phyloP scores from a whole-genome alignment of 2,888 invertebrate species.

The Polyommatus icarus region DNA sequence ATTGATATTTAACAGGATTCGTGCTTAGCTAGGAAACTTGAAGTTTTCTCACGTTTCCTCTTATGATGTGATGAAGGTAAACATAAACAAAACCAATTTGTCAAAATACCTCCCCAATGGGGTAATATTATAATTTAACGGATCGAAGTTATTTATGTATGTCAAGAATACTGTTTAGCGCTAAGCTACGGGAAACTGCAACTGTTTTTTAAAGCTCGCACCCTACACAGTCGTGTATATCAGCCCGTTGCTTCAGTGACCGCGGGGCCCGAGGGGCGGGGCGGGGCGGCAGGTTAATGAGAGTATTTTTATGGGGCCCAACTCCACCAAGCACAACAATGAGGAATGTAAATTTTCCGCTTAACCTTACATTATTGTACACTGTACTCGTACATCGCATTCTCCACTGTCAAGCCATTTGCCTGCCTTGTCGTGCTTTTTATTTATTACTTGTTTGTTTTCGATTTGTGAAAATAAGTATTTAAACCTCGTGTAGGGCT shows the following conservation, averaged over 20 bases:
- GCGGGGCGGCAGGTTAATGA: conserved; percentile 71
- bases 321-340: conserved; percentile 55
- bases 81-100: no score
- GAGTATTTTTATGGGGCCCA: conserved; percentile 73
- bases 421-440: neutral
- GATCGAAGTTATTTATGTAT: no score
- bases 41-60: no score
- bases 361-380: conserved; percentile 12
- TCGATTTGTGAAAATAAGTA: neutral
- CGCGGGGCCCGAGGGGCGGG: conserved; percentile 51
- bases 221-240: neutral
- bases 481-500: neutral
- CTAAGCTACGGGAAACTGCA: no score
- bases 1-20: no score
- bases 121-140: no score
- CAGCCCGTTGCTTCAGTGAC: neutral
- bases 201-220: neutral
- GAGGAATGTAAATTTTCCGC: conserved; percentile 75
- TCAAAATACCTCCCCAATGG: no score
- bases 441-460: conserved; percentile 8
- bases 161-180: no score
- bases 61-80: no score
- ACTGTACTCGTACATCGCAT: neutral
- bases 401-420: neutral
- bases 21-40: no score